Evolutionary conservation across 2,797 vertebrate species (phyloP).

Genomic region (Muscicapa striata): DNA sequence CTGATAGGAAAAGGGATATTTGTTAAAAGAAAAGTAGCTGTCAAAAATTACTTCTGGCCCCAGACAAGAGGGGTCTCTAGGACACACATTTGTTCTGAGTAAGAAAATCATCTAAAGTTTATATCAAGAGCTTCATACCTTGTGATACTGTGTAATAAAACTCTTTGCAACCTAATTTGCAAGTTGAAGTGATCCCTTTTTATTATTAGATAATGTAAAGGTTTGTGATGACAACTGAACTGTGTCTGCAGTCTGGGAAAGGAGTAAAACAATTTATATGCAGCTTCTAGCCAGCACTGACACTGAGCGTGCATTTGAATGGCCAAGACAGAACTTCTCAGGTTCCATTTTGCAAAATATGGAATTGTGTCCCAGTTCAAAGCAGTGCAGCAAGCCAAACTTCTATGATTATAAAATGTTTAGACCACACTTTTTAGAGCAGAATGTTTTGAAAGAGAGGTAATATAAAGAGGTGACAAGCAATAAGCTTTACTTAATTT

Average conservation of each 20-base stretch:
- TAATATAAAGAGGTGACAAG: not conserved
- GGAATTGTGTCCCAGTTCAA: not conserved
- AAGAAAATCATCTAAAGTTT: not conserved
- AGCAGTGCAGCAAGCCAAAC: not conserved
- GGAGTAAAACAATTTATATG: not conserved
- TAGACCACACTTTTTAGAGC: not conserved
- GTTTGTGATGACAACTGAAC: not conserved
- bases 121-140: not conserved
- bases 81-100: not conserved
- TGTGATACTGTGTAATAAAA: not conserved
- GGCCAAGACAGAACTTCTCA: not conserved
- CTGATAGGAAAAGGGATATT: not conserved
- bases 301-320: not conserved
- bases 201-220: not conserved
- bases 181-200: not conserved
- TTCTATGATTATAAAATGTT: not conserved
- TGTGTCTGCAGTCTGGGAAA: not conserved
- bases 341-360: not conserved
- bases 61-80: not conserved
- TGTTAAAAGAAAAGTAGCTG: not conserved
- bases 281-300: not conserved
- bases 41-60: not conserved
- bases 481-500: not conserved
- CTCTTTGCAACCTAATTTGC: not conserved
- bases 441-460: not conserved